phyloP scores from a whole-genome alignment of 2,797 vertebrate genomes.

The Nyctalus aviator region DNA sequence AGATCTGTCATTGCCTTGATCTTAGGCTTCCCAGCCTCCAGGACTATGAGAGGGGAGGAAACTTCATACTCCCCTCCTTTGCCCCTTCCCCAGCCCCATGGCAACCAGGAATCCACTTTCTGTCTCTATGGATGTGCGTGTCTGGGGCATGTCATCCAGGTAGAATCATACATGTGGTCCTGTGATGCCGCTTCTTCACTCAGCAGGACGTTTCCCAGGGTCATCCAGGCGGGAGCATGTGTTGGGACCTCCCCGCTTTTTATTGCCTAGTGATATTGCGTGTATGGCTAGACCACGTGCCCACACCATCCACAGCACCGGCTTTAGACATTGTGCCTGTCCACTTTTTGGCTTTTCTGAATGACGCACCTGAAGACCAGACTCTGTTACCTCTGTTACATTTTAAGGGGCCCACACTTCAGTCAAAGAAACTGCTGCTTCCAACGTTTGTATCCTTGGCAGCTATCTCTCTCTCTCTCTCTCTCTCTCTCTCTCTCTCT shows the following conservation, averaged over 20 bases:
- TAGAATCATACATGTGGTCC: neutral
- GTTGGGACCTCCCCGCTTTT: neutral
- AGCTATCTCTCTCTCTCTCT: too few relatives aligned
- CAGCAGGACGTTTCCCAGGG: too few relatives aligned
- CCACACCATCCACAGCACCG: neutral
- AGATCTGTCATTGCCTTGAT: neutral
- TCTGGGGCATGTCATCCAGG: neutral
- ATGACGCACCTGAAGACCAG: neutral
- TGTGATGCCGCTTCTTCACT: neutral
- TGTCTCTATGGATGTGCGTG: neutral
- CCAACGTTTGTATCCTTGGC: conserved; percentile 6
- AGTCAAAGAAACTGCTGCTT: conserved; percentile 34
- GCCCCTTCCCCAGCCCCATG: too few relatives aligned
- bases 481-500: too few relatives aligned
- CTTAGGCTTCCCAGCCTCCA: neutral
- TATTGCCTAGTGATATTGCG: neutral
- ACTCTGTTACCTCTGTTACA: conserved; percentile 26
- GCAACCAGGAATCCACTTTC: neutral
- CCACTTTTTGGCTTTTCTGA: too few relatives aligned
- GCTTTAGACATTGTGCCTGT: neutral
- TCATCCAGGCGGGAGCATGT: neutral
- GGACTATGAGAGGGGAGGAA: neutral
- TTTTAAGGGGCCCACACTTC: neutral
- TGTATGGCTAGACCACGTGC: neutral
- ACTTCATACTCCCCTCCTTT: neutral